Evolutionary conservation across 2,888 invertebrate genomes (phyloP).

Genomic region (Polydrusus pterygomalis): DNA sequence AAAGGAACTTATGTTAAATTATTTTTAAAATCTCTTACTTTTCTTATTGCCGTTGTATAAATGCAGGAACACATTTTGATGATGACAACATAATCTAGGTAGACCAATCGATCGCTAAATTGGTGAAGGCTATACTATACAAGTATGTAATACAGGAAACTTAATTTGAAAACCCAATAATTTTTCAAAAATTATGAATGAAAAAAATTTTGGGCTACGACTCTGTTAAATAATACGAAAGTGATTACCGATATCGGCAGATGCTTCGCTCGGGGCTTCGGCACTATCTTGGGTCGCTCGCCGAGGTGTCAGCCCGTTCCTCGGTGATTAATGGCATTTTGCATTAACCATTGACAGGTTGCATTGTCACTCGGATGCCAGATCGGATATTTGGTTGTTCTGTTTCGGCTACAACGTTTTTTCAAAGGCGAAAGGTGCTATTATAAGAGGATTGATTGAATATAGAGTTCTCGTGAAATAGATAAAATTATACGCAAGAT

Average conservation of each 20-base stretch:
- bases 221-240: conserved; percentile 67
- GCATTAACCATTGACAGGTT: conserved; percentile 71
- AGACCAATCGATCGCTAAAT: too few relatives aligned
- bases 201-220: conserved; percentile 26
- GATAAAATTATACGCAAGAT: neutral
- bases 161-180: too few relatives aligned
- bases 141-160: too few relatives aligned
- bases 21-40: too few relatives aligned
- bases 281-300: conserved; percentile 66
- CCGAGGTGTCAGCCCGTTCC: conserved; percentile 66
- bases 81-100: too few relatives aligned
- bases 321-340: conserved; percentile 70
- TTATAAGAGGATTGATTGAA: conserved; percentile 29
- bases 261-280: conserved; percentile 61
- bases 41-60: too few relatives aligned
- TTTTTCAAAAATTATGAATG: too few relatives aligned
- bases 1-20: too few relatives aligned
- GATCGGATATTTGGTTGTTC: conserved; percentile 48
- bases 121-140: too few relatives aligned
- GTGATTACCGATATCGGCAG: conserved; percentile 68
- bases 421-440: conserved; percentile 40
- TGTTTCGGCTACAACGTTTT: conserved; percentile 55
- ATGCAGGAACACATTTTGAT: too few relatives aligned
- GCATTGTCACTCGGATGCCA: conserved; percentile 66
- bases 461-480: neutral